Evolutionary conservation across 2,797 vertebrate species (phyloP), one percentile per base, ranked within the genome.

Genomic region (Enteromius anoplus): DNA sequence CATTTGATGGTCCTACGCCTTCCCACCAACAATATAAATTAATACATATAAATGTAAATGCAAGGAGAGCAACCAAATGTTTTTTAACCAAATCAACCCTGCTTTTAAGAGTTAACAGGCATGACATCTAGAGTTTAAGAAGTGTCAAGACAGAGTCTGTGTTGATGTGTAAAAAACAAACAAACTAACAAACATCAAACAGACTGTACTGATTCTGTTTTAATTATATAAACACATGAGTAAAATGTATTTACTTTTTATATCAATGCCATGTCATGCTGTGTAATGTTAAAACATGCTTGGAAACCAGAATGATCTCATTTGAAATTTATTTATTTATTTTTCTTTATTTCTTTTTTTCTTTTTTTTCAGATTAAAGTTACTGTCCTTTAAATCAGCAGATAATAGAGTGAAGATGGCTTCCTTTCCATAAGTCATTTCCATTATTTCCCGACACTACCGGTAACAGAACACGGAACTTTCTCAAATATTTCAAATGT

Each of bases 401-500:
- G 14, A 60, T 17, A 58, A 23, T 42, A 19, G 34, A 45, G 58
- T n/a, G 1, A 29, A 5, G 9, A 64, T 47, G 5, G 23, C 19
- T 8, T n/a, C 1, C 26, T 40, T n/a, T 53, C 29, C 14, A 40
- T 42, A 15, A 68, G 21, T 40, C 40, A 15, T 55, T 9, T 10
- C 12, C 1, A 0, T 78, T 17, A 79, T 65, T 79, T 73, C 1
- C 68, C 55, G 2, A 60, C 14, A 17, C 6, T 11, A 12, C 9
- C 0, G 0, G 71, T 17, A 51, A 8, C 1, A 65, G n/a, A 26
- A 60, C 68, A 79, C 19, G 29, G 58, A 10, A 10, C 10, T 71
- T 84, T 83, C 37, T 84, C 17, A 40, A 64, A 47, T 19, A 79
- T 45, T 19, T 84, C 42, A 65, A 0, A 79, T 5, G 82, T 79